A percentile compares a stretch with the other conserved stretches of the same genome.
Conservation (phyloP, 2,797 vertebrate genomes). For the Rhinophrynus dorsalis region DNA sequence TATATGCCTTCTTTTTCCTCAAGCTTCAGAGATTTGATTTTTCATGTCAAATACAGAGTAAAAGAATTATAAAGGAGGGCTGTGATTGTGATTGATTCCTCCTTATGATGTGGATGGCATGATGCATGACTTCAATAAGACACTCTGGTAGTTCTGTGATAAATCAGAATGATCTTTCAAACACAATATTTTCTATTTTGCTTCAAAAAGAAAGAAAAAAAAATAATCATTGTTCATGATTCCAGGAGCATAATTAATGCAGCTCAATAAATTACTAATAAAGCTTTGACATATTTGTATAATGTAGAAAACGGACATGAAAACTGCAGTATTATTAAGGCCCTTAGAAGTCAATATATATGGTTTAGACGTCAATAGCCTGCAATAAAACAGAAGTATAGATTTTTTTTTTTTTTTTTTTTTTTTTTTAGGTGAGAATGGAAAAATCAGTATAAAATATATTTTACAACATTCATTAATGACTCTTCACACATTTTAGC, state of each 20-base stretch:
- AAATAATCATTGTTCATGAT: conserved; percentile 9
- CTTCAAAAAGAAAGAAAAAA: conserved; percentile 5
- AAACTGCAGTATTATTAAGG: too few species aligned
- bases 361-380: background rate
- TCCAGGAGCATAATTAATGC: background rate
- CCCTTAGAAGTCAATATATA: too few species aligned
- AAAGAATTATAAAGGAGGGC: conserved; percentile 64
- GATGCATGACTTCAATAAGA: conserved; percentile 74
- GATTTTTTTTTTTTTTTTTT: too few species aligned
- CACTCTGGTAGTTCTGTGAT: conserved; percentile 67
- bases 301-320: background rate
- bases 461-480: too few species aligned
- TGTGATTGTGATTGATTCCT: conserved; percentile 70
- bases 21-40: conserved; percentile 67
- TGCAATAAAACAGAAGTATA: too few species aligned
- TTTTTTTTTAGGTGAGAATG: too few species aligned
- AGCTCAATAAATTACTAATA: background rate
- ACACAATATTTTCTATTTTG: conserved; percentile 45
- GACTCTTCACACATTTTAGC: too few species aligned
- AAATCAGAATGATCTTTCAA: conserved; percentile 63
- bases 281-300: background rate
- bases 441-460: too few species aligned
- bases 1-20: conserved; percentile 61
- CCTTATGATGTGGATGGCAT: conserved; percentile 66
- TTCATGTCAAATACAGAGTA: conserved; percentile 64